phyloP scores from a whole-genome alignment of 2,113 vertebrate genomes.

The Stigmatopora argus region DNA sequence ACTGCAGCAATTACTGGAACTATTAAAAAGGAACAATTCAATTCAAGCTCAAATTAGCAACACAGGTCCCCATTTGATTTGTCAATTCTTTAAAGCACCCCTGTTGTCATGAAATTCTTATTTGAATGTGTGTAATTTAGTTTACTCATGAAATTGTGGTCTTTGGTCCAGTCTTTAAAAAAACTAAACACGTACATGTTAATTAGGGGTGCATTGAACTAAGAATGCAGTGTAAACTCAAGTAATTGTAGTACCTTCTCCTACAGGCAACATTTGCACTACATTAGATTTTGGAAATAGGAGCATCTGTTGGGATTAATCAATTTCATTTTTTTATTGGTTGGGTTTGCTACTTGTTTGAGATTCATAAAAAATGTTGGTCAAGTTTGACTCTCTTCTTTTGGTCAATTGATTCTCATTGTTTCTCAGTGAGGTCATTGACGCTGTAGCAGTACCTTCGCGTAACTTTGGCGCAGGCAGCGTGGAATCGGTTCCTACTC shows the following conservation, averaged over 20 bases:
- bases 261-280: not conserved
- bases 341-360: not conserved
- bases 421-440: not conserved
- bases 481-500: too few relatives aligned
- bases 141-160: not conserved
- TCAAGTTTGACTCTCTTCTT: not conserved
- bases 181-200: not conserved
- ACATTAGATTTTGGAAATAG: not conserved
- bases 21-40: constrained; percentile 10
- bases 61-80: constrained; percentile 1
- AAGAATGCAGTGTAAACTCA: not conserved
- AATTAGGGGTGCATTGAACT: not conserved
- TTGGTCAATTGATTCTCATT: not conserved
- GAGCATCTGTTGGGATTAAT: not conserved
- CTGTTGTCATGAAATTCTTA: not conserved
- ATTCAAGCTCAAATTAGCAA: constrained; percentile 3
- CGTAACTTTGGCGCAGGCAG: too few relatives aligned
- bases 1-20: constrained; percentile 5
- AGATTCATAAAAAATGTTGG: not conserved
- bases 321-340: not conserved
- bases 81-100: not conserved
- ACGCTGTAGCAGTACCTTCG: too few relatives aligned
- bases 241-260: not conserved
- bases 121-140: not conserved
- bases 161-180: not conserved